Evolutionary conservation across 1,140 invertebrate species (phyloP), one percentile per base, ranked within the genome.

Genomic region (Brachionus angularis): DNA sequence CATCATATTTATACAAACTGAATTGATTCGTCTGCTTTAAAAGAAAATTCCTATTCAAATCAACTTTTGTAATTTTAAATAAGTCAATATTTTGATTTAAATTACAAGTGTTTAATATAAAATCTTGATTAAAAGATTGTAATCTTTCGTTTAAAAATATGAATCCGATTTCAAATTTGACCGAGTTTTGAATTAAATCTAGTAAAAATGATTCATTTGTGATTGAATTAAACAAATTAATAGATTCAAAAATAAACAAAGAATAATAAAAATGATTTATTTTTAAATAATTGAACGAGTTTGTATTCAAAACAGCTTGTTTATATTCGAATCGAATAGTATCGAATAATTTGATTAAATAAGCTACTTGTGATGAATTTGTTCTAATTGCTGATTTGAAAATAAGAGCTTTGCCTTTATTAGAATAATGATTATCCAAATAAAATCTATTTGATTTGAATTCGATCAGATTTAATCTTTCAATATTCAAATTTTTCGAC

Each of bases 21-120:
- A 16, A 5, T 8, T 58, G 0, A 2, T 33, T 23, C 3, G 10
- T 23, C 23, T 1, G 3, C 33, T 27, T 36, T 8, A 58, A 1
- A 2, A 39, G 39, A 58, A 25, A 58, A 39, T 58, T 58, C 4
- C 23, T 18, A 36, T 58, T 14, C 0, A n/a, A 10, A 23, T 39
- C n/a, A 14, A 58, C 36, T 12, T 58, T 58, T 33, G 53, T 58
- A 4, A 34, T 58, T 39, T 29, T 29, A 36, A n/a, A 58, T 39
- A 58, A 42, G 3, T 39, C 12, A 14, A 14, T 12, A 14, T 18
- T 3, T n/a, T 7, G 33, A 12, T 58, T 58, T 2, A 58, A 25
- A 18, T 21, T 39, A 36, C 53, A 58, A 5, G 21, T 8, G 10
- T 58, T 3, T 14, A 39, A 14, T 18, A 39, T 23, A 39, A 10